Evolutionary conservation across 2,888 invertebrate species (phyloP), one percentile per base, ranked within the genome.

Genomic region (Diaprepes abbreviatus): DNA sequence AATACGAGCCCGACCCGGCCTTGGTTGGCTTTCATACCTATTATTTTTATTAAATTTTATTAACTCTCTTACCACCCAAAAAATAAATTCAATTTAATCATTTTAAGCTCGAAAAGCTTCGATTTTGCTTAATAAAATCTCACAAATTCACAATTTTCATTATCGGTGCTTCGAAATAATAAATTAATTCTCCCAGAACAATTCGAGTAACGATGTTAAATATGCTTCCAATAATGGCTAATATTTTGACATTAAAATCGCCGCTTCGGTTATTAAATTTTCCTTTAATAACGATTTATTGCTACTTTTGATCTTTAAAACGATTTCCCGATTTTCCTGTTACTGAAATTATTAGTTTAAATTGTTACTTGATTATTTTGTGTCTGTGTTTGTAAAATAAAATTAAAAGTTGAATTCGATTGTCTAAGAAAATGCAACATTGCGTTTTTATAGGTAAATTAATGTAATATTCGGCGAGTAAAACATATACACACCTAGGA

Each of bases 181-280:
- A 48, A 48, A 48, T 48, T 24, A 24, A 24, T 48, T 24, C 6
- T 24, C 24, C n/a, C 48, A 24, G 24, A 48, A 48, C 48, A 48
- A 24, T 24, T 28, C 24, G 12, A 19, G 16, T 54, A 31, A 28
- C 28, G 45, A 31, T 16, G 59, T 45, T 59, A 55, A 55, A 55
- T 55, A 55, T 21, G 55, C 36, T 24, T 36, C 21, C 38, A 24
- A 21, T 55, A 55, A 21, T 36, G 36, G 24, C 21, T 16, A 38
- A 38, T 38, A 55, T 55, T 55, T 38, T 24, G 19, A 21, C n/a
- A 38, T 38, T 36, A 35, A 55, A 55, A 55, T 36, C 21, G 38
- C 14, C 36, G 19, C 0, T 14, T 6, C 19, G 9, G 19, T 36
- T 55, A 55, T 55, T 55, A 21, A 55, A 55, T 55, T 55, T 55